phyloP scores from a whole-genome alignment of 2,113 vertebrate genomes.

The Columba janthina region DNA sequence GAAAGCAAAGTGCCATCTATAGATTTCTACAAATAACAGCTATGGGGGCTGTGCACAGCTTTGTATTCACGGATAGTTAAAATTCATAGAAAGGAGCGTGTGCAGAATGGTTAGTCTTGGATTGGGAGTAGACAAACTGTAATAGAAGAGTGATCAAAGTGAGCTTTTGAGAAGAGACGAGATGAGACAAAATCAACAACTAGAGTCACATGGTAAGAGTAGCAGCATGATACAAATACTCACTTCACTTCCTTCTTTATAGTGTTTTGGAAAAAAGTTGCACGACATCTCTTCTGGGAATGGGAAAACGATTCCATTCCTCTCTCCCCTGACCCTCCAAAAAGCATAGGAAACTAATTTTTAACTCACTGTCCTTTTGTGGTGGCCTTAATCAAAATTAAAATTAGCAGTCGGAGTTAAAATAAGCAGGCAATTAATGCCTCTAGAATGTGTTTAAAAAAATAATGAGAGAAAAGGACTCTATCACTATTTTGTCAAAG shows the following conservation, averaged over 20 bases:
- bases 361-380: not conserved
- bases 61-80: not conserved
- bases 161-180: not conserved
- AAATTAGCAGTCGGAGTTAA: not conserved
- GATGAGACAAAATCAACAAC: slow-evolving; percentile 2
- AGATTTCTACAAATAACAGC: not conserved
- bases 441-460: not conserved
- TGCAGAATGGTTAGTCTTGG: not conserved
- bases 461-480: not conserved
- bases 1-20: not conserved
- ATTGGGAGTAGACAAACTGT: not conserved
- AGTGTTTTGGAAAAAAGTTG: not conserved
- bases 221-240: not conserved
- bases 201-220: not conserved
- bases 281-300: not conserved
- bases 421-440: not conserved
- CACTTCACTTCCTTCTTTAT: not conserved
- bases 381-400: not conserved
- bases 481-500: not conserved
- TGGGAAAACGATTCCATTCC: not conserved
- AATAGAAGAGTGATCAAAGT: slow-evolving; percentile 11
- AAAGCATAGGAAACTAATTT: not conserved
- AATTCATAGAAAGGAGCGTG: not conserved
- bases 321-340: not conserved
- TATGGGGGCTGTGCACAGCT: not conserved